Evolutionary conservation across 2,888 invertebrate genomes (phyloP).

Genomic region (Drosophila tripunctata): DNA sequence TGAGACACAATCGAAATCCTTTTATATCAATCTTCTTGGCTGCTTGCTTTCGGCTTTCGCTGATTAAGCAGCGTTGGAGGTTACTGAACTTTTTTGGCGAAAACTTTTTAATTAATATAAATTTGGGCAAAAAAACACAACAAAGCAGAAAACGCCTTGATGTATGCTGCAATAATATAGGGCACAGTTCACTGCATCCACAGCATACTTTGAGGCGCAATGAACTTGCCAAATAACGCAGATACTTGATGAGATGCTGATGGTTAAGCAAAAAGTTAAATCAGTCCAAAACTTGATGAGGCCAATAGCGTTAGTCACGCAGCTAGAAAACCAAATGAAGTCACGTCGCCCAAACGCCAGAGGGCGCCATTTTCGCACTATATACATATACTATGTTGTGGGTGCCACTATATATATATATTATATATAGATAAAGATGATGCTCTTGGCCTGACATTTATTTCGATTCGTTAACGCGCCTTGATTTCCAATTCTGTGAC

Average conservation of each 20-base stretch:
- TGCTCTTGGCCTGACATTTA: constrained; percentile 27
- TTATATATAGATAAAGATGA: neutral
- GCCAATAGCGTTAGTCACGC: constrained; percentile 23
- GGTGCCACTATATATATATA: neutral
- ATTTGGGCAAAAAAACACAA: constrained; percentile 33
- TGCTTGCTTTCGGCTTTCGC: neutral
- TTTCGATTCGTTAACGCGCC: constrained; percentile 39
- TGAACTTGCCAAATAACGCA: constrained; percentile 11
- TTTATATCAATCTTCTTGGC: neutral
- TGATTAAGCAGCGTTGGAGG: constrained; percentile 17
- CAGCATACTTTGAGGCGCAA: constrained; percentile 17
- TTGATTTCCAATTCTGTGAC: constrained; percentile 39
- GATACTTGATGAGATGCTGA: constrained; percentile 1
- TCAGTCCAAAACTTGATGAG: constrained; percentile 6
- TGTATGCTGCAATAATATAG: constrained; percentile 31
- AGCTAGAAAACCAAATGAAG: constrained; percentile 54
- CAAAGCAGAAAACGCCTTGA: neutral
- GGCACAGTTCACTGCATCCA: constrained; percentile 38
- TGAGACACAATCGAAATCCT: no score
- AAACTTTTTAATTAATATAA: constrained; percentile 67
- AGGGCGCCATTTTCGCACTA: constrained; percentile 34
- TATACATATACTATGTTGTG: neutral
- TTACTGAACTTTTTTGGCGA: constrained; percentile 21
- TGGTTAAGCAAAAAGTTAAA: constrained; percentile 23
- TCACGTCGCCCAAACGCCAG: constrained; percentile 65